Base-by-base conservation (phyloP, 2,888 invertebrate genomes). In the Acrocera orbiculus region DNA sequence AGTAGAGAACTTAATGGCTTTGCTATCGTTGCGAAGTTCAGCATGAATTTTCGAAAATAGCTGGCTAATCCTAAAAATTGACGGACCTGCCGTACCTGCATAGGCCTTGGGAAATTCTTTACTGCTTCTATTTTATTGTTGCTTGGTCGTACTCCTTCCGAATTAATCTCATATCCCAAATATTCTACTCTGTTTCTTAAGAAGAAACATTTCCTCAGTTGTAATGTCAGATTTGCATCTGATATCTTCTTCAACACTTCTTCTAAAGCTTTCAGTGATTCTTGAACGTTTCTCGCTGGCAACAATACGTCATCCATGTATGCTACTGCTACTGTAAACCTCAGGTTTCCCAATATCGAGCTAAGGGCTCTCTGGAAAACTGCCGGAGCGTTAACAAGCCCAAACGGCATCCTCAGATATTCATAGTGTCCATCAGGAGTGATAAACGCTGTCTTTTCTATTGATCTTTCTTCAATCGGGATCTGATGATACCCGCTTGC, bases 371-470 rank as follows among this genome's bases (percentile, higher is more conserved):
- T n/a, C n/a, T n/a, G n/a, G n/a, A n/a, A n/a, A n/a, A n/a, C n/a
- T n/a, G n/a, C n/a, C n/a, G n/a, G 19, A 6, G 19, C 19, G 19
- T 19, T 19, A 5, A 6, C 8, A 8, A 19, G 19, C 8, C 19
- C 19, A 8, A 46, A 46, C 15, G 46, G 45, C 29, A 42, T 39
- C 14, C 34, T 40, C 10, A 32, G 9, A 27, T 42, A 45, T 27
- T 45, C 46, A 20, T 37, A 47, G 20, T 47, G 45, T 8, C 44
- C 43, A 32, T 42, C 31, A 19, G 42, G 42, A 7, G 46, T 47
- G 3, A 47, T 45, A 31, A 47, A 47, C 4, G 45, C 35, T n/a
- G 45, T 47, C 25, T 40, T 47, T 26, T 44, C 43, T 14, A 35
- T 37, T 1, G 46, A 47, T 6, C 39, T 34, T 14, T 32, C 25